phyloP scores from a whole-genome alignment of 2,888 invertebrate genomes.

The Xestia sexstrigata region DNA sequence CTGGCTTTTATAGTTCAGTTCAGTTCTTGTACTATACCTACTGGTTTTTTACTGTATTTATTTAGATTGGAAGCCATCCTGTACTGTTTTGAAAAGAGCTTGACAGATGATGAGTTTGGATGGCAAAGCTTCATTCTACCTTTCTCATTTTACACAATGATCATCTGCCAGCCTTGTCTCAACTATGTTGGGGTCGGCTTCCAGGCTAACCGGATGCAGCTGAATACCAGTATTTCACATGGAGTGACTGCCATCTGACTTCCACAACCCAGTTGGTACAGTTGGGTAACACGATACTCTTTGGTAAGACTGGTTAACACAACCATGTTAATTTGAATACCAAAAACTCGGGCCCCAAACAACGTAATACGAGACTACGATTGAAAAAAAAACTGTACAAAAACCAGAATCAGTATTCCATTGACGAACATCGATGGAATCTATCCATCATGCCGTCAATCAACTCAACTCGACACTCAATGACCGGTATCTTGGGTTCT shows the following conservation, averaged over 20 bases:
- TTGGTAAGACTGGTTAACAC: too few species aligned
- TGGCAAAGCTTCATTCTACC: not conserved
- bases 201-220: too few species aligned
- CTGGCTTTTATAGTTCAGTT: not conserved
- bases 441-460: conserved; percentile 29
- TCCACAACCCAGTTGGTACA: too few species aligned
- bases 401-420: conserved; percentile 32
- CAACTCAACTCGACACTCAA: conserved; percentile 13
- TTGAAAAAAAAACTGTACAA: not conserved
- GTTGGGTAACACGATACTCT: too few species aligned
- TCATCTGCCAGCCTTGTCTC: too few species aligned
- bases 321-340: not conserved
- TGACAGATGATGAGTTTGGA: not conserved
- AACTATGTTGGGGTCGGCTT: too few species aligned
- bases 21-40: not conserved
- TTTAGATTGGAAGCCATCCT: not conserved
- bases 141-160: not conserved
- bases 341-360: not conserved
- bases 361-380: not conserved
- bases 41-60: not conserved
- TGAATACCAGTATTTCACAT: too few species aligned
- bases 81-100: not conserved
- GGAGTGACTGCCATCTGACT: too few species aligned
- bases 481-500: conserved; percentile 35
- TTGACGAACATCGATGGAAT: conserved; percentile 17